phyloP scores from a whole-genome alignment of 2,888 invertebrate species.

The Cetonia aurata region DNA sequence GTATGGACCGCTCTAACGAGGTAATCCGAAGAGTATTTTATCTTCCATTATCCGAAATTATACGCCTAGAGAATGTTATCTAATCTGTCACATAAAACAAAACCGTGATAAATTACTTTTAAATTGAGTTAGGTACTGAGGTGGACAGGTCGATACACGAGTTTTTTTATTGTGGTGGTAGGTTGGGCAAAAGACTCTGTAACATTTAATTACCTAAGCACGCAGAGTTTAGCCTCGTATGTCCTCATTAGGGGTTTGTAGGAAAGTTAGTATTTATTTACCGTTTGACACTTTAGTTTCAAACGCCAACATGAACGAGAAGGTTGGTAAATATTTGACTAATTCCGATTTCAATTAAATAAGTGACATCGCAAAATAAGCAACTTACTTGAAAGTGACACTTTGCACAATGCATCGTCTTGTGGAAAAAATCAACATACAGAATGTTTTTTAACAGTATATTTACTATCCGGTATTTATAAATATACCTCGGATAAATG shows the following conservation, averaged over 20 bases:
- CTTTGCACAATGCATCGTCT: too few species aligned
- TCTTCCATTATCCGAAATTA: slow-evolving; percentile 38
- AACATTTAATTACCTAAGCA: slow-evolving; percentile 8
- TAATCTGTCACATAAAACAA: slow-evolving; percentile 40
- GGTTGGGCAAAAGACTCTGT: not conserved
- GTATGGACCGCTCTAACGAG: slow-evolving; percentile 26
- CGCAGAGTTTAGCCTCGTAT: not conserved
- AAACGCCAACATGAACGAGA: too few species aligned
- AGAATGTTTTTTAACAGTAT: too few species aligned
- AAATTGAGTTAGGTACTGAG: slow-evolving; percentile 24
- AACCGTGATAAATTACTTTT: slow-evolving; percentile 36
- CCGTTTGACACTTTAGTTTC: slow-evolving; percentile 1
- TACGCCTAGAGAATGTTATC: slow-evolving; percentile 25
- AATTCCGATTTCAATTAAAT: too few species aligned
- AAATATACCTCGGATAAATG: too few species aligned
- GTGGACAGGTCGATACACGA: slow-evolving; percentile 26
- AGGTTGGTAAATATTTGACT: too few species aligned
- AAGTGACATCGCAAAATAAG: too few species aligned
- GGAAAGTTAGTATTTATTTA: slow-evolving; percentile 13
- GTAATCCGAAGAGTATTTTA: slow-evolving; percentile 25
- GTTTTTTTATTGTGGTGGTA: slow-evolving; percentile 10
- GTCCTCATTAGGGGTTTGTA: not conserved
- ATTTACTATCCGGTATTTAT: too few species aligned
- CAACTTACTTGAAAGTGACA: too few species aligned
- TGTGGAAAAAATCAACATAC: too few species aligned